Base-by-base conservation (phyloP, 1,140 invertebrate species). In the Venustaconcha ellipsiformis region DNA sequence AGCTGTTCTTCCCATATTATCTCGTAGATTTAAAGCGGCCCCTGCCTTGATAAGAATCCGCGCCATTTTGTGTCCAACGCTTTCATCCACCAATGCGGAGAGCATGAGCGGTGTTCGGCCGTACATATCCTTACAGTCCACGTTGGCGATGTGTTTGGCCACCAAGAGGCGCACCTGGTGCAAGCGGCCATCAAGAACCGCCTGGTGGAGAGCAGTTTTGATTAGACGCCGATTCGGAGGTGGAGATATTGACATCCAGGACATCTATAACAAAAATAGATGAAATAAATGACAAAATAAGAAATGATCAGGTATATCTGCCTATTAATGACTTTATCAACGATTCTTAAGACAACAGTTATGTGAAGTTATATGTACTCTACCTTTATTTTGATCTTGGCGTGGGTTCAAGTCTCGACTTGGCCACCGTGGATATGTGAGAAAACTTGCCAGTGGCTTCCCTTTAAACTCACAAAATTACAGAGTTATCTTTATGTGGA, bases 151-250 rank as follows among this genome's bases (percentile, higher is more conserved):
- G 67, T 88, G 84, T 76, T 85, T 86, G 13, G 78, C 67, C 12
- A 88, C 84, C 15, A 89, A 82, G 5, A 89, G 78, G 18, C 88
- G 78, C 17, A 88, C 87, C 78, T 89, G 88, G 66, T 88, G 86
- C 13, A 89, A 77, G 18, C 88, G 78, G 59, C 80, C 82, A 75
- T 89, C 88, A 57, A 88, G 70, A 3, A 89, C 84, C 20, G 88
- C 87, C 60, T 89, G 88, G 67, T 89, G 88, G 0, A 89, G 83
- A 17, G 88, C 87, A 26, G 88, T 89, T 78, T 89, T 89, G 20
- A 89, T 78, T 67, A 86, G 82, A 14, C 86, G 82, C 67, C 81
- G 83, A 20, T 63, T 68, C 17, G 78, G 48, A 18, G 81, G 80
- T 14, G 77, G 74, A 6, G 80, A 77, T 23, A 63, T 57, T 20